phyloP scores from a whole-genome alignment of 92 coral and sea anemone genomes.

The Meandrina meandrites region DNA sequence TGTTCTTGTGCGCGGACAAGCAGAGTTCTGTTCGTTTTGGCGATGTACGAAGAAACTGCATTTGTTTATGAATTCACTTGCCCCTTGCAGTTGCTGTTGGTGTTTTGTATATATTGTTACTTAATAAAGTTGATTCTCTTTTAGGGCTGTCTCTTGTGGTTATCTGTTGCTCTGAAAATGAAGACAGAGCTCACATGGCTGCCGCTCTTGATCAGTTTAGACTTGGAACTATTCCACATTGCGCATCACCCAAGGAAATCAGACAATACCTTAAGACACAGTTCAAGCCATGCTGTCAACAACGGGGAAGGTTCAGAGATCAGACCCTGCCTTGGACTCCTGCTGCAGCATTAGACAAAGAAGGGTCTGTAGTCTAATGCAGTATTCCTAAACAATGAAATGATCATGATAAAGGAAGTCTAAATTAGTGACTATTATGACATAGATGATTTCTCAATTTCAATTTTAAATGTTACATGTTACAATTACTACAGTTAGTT shows the following conservation, averaged over 20 bases:
- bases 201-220: conserved; percentile 77
- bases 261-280: conserved; percentile 52
- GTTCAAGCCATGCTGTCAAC: conserved; percentile 37
- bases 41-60: too few species aligned
- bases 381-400: not conserved
- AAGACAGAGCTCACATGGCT: conserved; percentile 80
- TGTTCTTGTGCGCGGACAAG: too few species aligned
- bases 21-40: too few species aligned
- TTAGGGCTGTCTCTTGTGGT: conserved; percentile 72
- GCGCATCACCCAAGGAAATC: conserved; percentile 55
- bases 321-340: conserved; percentile 67
- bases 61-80: not conserved
- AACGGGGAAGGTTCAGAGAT: conserved; percentile 42
- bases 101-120: not conserved
- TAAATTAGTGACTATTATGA: not conserved
- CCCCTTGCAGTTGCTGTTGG: not conserved
- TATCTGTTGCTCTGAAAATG: conserved; percentile 83
- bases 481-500: too few species aligned
- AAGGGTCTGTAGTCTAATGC: conserved; percentile 39
- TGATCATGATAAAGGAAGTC: not conserved
- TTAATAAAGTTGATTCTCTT: not conserved
- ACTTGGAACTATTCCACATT: conserved; percentile 62
- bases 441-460: too few species aligned
- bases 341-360: conserved; percentile 77
- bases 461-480: too few species aligned